Evolutionary conservation across 2,797 vertebrate species (phyloP), one percentile per base, ranked within the genome.

Genomic region (Tapirus indicus): DNA sequence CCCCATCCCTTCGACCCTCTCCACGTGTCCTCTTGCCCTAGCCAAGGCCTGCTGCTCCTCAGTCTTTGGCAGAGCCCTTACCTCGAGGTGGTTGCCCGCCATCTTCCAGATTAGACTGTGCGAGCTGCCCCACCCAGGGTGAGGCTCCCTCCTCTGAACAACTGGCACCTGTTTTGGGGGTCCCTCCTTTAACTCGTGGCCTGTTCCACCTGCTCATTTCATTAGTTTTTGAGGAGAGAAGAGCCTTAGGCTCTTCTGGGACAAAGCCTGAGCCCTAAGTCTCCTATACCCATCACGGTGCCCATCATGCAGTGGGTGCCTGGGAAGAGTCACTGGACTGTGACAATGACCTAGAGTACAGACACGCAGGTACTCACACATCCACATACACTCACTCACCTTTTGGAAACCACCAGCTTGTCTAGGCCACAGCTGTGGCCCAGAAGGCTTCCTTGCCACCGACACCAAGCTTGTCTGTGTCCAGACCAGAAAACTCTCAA

Each of bases 161-260:
- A 64, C 47, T 12, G 82, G 49, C 29, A 7, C 20, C 2, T 16
- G 4, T 72, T 88, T 88, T 23, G 9, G n/a, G n/a, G 17, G 18
- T 25, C 54, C 38, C 38, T 27, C 62, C 6, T 23, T 71, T 25
- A 91, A 54, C 58, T 69, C 5, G 0, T 11, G 5, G 21, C 10
- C 35, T 78, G 71, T n/a, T 47, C 17, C 44, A 78, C 18, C 23
- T 27, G 66, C 23, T 68, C 47, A 29, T 91, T 84, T 78, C 58
- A 92, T 58, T 66, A 47, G 38, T 14, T 83, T 95, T 68, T 74
- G 44, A 91, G 69, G 32, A 91, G n/a, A n/a, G n/a, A n/a, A n/a
- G 66, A 88, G 38, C 91, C 21, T 83, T 83, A 58, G 79, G 47
- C 23, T 74, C 60, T 82, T 32, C 18, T 6, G 27, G 52, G 14